phyloP scores from a whole-genome alignment of 2,113 vertebrate genomes.

The Axis porcinus region DNA sequence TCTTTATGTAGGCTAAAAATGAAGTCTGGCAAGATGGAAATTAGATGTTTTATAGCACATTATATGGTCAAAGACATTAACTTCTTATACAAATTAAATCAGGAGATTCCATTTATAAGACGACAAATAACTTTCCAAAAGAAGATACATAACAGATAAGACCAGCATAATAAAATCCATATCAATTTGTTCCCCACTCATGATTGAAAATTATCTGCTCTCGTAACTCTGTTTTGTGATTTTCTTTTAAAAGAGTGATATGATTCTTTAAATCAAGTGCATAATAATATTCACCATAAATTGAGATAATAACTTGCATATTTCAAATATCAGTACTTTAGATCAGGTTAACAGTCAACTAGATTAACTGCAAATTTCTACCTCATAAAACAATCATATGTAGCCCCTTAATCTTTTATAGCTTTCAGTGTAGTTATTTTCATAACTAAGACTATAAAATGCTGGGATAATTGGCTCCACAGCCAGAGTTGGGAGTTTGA shows the following conservation, averaged over 20 bases:
- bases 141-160: constrained; percentile 32
- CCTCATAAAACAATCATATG: constrained; percentile 22
- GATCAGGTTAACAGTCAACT: constrained; percentile 14
- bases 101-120: constrained; percentile 35
- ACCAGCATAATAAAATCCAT: constrained; percentile 18
- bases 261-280: constrained; percentile 32
- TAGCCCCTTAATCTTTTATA: constrained; percentile 7
- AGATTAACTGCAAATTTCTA: constrained; percentile 20
- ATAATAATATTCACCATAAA: constrained; percentile 35
- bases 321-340: constrained; percentile 27
- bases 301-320: not conserved
- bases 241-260: not conserved
- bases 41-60: constrained; percentile 36
- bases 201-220: constrained; percentile 43
- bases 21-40: constrained; percentile 41
- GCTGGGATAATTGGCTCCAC: not conserved
- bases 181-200: constrained; percentile 19
- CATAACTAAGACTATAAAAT: not conserved
- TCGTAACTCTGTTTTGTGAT: not conserved
- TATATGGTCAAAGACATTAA: constrained; percentile 41
- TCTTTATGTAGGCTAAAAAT: constrained; percentile 22
- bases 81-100: constrained; percentile 50
- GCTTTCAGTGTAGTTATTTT: constrained; percentile 21
- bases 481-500: not conserved
- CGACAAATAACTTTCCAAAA: constrained; percentile 45